A percentile compares a stretch with the other conserved stretches of the same genome.
Evolutionary conservation across 1,140 invertebrate genomes (phyloP).

Genomic region (Drosophila novamexicana): DNA sequence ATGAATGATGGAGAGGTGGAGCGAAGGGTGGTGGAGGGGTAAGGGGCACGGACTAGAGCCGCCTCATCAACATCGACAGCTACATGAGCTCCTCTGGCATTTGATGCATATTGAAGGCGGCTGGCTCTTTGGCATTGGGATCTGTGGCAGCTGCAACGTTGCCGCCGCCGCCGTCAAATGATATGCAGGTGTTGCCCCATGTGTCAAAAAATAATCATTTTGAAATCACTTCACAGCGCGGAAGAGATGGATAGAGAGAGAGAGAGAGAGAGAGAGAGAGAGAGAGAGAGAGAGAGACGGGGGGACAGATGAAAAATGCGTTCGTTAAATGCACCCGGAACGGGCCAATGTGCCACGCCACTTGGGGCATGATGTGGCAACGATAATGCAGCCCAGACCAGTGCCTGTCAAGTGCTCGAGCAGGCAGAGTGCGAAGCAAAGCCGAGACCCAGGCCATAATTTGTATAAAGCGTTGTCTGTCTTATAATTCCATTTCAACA

Average conservation of each 20-base stretch:
- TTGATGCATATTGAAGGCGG: conserved; percentile 51
- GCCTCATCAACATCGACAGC: conserved; percentile 29
- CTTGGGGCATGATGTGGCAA: neutral
- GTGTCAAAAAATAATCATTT: conserved; percentile 82
- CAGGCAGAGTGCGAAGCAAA: conserved; percentile 16
- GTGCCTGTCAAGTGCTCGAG: conserved; percentile 54
- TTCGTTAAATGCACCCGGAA: conserved; percentile 53
- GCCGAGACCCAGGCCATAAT: conserved; percentile 19
- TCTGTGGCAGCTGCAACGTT: conserved; percentile 60
- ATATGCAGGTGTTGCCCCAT: conserved; percentile 76
- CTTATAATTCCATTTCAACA: conserved; percentile 69
- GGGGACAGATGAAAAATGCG: conserved; percentile 69
- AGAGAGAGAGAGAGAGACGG: neutral
- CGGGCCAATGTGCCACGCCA: conserved; percentile 13
- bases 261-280: too few relatives aligned
- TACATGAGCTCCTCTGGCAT: conserved; percentile 2
- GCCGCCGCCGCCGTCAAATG: conserved; percentile 48
- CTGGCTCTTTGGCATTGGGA: conserved; percentile 30
- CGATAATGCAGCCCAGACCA: conserved; percentile 35
- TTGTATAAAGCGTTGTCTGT: conserved; percentile 46
- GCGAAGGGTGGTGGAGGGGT: neutral
- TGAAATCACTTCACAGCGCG: conserved; percentile 70
- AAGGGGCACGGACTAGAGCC: neutral
- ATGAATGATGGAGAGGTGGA: too few relatives aligned
- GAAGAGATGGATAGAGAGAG: neutral